Evolutionary conservation across 1,140 invertebrate genomes (phyloP).

Genomic region (Bombus impatiens): DNA sequence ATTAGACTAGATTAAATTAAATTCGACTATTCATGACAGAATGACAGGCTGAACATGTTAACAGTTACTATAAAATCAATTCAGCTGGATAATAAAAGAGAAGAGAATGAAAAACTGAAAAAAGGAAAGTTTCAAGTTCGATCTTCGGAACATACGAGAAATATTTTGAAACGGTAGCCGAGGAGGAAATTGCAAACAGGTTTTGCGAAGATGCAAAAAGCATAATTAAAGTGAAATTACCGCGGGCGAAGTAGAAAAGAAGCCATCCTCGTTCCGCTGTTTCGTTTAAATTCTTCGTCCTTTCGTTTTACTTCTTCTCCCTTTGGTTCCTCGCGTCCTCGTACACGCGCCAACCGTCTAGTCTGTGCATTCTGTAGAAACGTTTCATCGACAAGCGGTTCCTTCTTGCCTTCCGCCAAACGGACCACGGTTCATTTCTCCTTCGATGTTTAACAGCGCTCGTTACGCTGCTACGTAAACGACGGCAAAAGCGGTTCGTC

Average conservation of each 20-base stretch:
- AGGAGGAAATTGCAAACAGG: not conserved
- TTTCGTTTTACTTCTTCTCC: not conserved
- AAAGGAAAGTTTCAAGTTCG: not conserved
- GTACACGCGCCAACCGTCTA: not conserved
- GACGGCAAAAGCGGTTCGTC: not conserved
- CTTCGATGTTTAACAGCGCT: constrained; percentile 42
- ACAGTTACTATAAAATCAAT: too few relatives aligned
- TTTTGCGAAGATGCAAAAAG: not conserved
- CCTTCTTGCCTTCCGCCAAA: not conserved
- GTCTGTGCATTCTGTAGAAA: not conserved
- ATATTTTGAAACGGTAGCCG: not conserved
- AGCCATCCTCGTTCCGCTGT: not conserved
- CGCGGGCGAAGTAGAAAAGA: constrained; percentile 1
- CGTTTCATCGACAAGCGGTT: constrained; percentile 6
- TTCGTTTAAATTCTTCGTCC: not conserved
- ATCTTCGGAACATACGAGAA: not conserved
- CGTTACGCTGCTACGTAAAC: constrained; percentile 5
- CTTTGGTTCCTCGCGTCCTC: not conserved
- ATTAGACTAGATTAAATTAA: too few relatives aligned
- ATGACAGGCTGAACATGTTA: too few relatives aligned
- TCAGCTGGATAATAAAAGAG: not conserved
- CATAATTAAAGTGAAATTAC: constrained; percentile 11
- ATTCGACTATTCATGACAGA: too few relatives aligned
- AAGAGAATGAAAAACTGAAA: too few relatives aligned
- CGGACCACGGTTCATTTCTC: not conserved